Conservation (phyloP, 1,140 invertebrate species). For the Pogonus chalceus region DNA sequence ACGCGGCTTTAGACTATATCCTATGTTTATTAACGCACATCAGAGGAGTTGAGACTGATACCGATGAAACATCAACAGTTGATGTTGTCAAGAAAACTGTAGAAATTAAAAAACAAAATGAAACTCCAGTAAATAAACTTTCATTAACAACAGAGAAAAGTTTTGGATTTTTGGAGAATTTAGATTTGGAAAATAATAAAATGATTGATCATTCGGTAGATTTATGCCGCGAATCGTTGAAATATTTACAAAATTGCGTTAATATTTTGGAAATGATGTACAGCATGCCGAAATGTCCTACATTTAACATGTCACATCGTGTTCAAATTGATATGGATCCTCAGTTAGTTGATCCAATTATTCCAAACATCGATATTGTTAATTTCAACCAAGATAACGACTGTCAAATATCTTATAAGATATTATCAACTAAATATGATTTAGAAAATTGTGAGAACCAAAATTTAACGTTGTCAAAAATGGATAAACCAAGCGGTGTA, state of each 20-base stretch:
- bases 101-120: conserved; percentile 13
- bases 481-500: conserved; percentile 76
- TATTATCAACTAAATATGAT: conserved; percentile 43
- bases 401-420: conserved; percentile 47
- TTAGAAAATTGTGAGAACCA: conserved; percentile 47
- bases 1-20: conserved; percentile 87
- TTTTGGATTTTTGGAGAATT: conserved; percentile 6
- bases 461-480: conserved; percentile 48
- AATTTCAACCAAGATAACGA: conserved; percentile 44
- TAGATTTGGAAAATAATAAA: conserved; percentile 9
- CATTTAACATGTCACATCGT: conserved; percentile 81
- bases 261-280: conserved; percentile 85
- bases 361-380: conserved; percentile 63
- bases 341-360: conserved; percentile 72
- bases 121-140: conserved; percentile 25
- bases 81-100: conserved; percentile 7
- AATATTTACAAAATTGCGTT: conserved; percentile 75
- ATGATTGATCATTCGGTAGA: conserved; percentile 39
- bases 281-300: conserved; percentile 87
- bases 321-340: conserved; percentile 70
- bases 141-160: conserved; percentile 3
- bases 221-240: conserved; percentile 74
- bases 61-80: conserved; percentile 33
- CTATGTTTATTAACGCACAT: conserved; percentile 71
- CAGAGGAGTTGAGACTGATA: conserved; percentile 40